phyloP scores from a whole-genome alignment of 2,888 invertebrate genomes.

The Amblyjoppa proteus region DNA sequence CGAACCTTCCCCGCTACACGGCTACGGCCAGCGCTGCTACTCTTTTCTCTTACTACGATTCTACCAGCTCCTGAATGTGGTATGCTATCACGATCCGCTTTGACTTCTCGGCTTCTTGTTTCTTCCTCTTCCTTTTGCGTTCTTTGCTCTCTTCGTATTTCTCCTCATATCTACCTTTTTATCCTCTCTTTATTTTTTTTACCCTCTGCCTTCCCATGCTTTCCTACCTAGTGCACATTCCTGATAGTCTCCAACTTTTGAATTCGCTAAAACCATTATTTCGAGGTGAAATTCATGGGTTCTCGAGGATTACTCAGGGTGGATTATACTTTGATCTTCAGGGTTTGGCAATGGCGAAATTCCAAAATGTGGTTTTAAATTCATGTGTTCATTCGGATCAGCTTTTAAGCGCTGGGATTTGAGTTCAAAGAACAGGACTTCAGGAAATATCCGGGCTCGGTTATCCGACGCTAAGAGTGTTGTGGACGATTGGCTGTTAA shows the following conservation, averaged over 20 bases:
- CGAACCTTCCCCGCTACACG: conserved; percentile 43
- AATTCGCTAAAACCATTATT: background rate
- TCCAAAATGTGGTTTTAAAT: background rate
- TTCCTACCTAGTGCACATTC: conserved; percentile 33
- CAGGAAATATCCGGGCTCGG: no score
- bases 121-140: conserved; percentile 12
- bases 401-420: no score
- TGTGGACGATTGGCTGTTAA: no score
- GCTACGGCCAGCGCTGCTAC: background rate
- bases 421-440: no score
- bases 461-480: no score
- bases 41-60: conserved; percentile 41
- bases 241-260: background rate
- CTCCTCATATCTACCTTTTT: conserved; percentile 36
- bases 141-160: conserved; percentile 16
- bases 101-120: conserved; percentile 30
- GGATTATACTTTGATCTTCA: background rate
- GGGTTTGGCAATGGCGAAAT: background rate
- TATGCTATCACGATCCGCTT: conserved; percentile 62
- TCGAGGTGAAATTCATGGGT: background rate
- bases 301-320: background rate
- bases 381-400: no score
- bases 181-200: conserved; percentile 4
- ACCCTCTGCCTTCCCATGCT: background rate
- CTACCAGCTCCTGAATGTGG: conserved; percentile 45